Percentiles rank a stretch among this genome's conserved stretches.
Evolutionary conservation across 1,140 invertebrate genomes (phyloP).

Genomic region (Campoletis sonorensis): DNA sequence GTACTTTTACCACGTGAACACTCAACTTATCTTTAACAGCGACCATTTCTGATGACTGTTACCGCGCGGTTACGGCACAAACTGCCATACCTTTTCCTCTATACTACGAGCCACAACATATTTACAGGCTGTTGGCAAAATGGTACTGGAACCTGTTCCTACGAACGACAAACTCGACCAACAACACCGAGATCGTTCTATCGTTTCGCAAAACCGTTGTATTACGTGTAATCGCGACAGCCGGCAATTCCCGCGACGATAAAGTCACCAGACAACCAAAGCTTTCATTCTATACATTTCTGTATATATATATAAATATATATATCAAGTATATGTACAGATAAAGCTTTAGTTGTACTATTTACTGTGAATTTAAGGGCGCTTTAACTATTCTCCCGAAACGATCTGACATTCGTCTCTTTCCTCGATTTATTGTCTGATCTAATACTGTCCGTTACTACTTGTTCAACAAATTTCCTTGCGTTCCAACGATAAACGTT

Average conservation of each 20-base stretch:
- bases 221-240: slow-evolving; percentile 43
- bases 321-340: neutral
- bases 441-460: slow-evolving; percentile 13
- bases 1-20: neutral
- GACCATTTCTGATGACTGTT: slow-evolving; percentile 26
- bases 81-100: slow-evolving; percentile 3
- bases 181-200: slow-evolving; percentile 4
- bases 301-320: neutral
- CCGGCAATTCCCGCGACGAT: slow-evolving; percentile 43
- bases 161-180: slow-evolving; percentile 15
- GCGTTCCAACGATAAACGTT: too few species aligned
- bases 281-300: neutral
- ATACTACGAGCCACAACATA: neutral
- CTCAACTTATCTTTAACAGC: slow-evolving; percentile 24
- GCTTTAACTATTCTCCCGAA: neutral
- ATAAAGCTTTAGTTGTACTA: too few species aligned
- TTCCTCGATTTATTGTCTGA: slow-evolving; percentile 23
- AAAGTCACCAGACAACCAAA: slow-evolving; percentile 42
- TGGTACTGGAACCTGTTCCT: neutral
- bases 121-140: neutral
- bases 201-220: slow-evolving; percentile 40
- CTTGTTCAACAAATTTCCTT: neutral
- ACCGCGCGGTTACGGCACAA: neutral
- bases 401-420: slow-evolving; percentile 30
- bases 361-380: too few species aligned